Percentiles rank a stretch among this genome's conserved stretches.
These are phyloP conservation scores for Nothobranchius furzeri DNA, from an alignment of 2,113 vertebrate genomes.

Conservation along the genomic window DNA sequence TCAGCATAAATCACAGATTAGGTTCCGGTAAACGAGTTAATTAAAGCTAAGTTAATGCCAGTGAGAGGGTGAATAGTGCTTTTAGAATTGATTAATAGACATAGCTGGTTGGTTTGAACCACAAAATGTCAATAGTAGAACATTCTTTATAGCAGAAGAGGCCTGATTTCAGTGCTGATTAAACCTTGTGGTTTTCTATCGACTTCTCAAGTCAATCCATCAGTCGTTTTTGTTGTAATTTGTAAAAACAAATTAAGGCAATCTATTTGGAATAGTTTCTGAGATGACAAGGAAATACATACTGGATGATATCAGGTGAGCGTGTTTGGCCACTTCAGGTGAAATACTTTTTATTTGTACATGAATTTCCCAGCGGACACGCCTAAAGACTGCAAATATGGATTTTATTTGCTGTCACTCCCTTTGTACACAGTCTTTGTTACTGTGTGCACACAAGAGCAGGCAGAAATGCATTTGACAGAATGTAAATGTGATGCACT, in stretches of 20 bases:
- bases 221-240: neutral
- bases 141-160: neutral
- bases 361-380: slow-evolving; percentile 5
- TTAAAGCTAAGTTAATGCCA: no score
- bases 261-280: no score
- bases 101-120: no score
- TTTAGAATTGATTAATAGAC: no score
- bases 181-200: neutral
- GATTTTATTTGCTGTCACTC: slow-evolving; percentile 24
- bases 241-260: no score
- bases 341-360: neutral
- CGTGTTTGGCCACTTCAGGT: neutral
- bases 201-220: neutral
- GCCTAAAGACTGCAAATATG: slow-evolving; percentile 4
- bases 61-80: no score
- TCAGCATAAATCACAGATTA: no score
- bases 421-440: slow-evolving; percentile 31
- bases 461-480: neutral
- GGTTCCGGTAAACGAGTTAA: no score
- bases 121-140: neutral
- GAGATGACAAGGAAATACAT: neutral
- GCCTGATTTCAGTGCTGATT: neutral
- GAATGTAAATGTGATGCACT: neutral
- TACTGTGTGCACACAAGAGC: slow-evolving; percentile 5
- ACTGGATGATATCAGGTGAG: neutral